Percentiles rank a stretch among this genome's conserved stretches.
Conservation (phyloP, 2,113 vertebrate genomes). For the Melanerpes formicivorus region DNA sequence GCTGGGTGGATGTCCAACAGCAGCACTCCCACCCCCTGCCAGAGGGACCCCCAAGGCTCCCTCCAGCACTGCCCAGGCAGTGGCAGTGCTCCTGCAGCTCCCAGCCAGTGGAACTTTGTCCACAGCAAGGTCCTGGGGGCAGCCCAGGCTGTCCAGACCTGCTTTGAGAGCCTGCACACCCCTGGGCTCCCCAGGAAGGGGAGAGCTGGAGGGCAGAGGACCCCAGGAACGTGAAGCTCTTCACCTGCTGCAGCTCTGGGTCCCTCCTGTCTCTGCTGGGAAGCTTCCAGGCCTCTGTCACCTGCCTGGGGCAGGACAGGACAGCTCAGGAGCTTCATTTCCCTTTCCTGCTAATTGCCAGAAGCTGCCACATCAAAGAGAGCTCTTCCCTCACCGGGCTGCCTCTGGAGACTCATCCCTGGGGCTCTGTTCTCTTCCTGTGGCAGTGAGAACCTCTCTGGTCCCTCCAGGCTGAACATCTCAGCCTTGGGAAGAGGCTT, state of each 20-base stretch:
- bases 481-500: background rate
- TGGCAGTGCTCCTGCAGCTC: fast-evolving
- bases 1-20: background rate
- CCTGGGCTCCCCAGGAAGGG: background rate
- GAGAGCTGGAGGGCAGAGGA: too few relatives aligned
- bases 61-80: fast-evolving
- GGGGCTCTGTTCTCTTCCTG: background rate
- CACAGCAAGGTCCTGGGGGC: background rate
- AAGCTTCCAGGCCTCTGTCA: background rate
- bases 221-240: background rate
- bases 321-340: background rate
- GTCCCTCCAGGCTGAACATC: background rate
- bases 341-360: constrained; percentile 31
- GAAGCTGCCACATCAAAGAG: constrained; percentile 48
- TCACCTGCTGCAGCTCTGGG: fast-evolving
- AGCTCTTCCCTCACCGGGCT: background rate
- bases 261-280: background rate
- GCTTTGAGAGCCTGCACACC: background rate
- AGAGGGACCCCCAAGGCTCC: background rate
- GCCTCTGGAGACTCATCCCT: background rate
- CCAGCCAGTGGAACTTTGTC: background rate
- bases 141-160: fast-evolving
- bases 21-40: fast-evolving
- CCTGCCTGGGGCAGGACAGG: fast-evolving
- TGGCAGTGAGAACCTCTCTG: background rate